Evolutionary conservation across 2,888 invertebrate species (phyloP), one percentile per base, ranked within the genome.

Genomic region (Autographa gamma): DNA sequence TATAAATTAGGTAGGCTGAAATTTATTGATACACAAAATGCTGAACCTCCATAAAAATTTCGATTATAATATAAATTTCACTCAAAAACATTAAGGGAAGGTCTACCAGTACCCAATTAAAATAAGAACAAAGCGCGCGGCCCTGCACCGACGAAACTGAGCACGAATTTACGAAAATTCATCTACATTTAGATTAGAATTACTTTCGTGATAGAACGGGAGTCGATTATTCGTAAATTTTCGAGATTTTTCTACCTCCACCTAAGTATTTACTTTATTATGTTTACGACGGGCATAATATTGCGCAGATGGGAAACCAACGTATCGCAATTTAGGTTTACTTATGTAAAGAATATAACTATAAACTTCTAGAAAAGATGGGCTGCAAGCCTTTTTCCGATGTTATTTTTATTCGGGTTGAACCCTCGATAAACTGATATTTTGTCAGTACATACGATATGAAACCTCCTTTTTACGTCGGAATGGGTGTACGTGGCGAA

Each of bases 181-280:
- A 86, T 87, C 89, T 87, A 85, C 86, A 87, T 88, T 87, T 88
- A 87, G 86, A 89, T 79, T 79, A 83, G 72, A 84, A 86, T 85
- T 85, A 83, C 82, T 83, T 81, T 80, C 67, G 56, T 73, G 77
- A 72, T 83, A 85, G 80, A 67, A 77, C 79, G 76, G 83, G 85
- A 87, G 88, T 73, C 54, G 65, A 63, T 69, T 78, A 66, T 78
- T 71, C 56, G 18, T 34, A 48, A 76, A 66, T 66, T 25, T 77
- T 70, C 48, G 18, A 41, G 54, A 76, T 66, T 13, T 73, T 73
- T 75, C 81, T 77, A 77, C 71, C 68, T n/a, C 41, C 61, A 69
- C 63, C 68, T 41, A 58, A 60, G 70, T 78, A 76, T 78, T 80
- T 80, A 77, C 74, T 82, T 80, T 78, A 77, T 76, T 77, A 74